Evolutionary conservation across 2,888 invertebrate species (phyloP).

Genomic region (Athalia circularis): DNA sequence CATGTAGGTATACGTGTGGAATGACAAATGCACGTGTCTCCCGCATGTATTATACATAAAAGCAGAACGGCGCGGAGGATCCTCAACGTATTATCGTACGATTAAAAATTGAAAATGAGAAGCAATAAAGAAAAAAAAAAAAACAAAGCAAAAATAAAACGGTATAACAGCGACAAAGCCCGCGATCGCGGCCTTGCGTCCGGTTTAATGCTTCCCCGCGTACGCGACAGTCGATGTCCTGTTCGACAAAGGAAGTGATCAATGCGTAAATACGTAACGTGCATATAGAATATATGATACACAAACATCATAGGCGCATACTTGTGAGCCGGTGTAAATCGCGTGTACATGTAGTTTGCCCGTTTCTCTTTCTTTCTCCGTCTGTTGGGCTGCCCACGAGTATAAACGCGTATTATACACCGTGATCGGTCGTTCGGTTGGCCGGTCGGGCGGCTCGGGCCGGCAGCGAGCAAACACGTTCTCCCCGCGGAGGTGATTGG

Average conservation of each 20-base stretch:
- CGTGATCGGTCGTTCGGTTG: background rate
- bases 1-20: background rate
- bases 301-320: background rate
- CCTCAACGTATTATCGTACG: conserved; percentile 21
- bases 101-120: background rate
- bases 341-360: background rate
- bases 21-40: conserved; percentile 32
- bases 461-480: conserved; percentile 44
- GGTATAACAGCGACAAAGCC: conserved; percentile 16
- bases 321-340: too few relatives aligned
- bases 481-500: conserved; percentile 45
- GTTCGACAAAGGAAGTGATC: conserved; percentile 5
- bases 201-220: conserved; percentile 22
- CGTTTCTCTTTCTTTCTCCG: conserved; percentile 10
- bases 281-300: background rate
- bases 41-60: background rate
- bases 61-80: background rate
- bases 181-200: conserved; percentile 34
- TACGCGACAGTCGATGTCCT: background rate
- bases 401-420: conserved; percentile 4
- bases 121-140: background rate
- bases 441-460: too few relatives aligned
- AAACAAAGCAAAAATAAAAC: background rate
- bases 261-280: background rate
- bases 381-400: conserved; percentile 14